Evolutionary conservation across 2,797 vertebrate species (phyloP), one percentile per base, ranked within the genome.

Genomic region (Pipistrellus pygmaeus): DNA sequence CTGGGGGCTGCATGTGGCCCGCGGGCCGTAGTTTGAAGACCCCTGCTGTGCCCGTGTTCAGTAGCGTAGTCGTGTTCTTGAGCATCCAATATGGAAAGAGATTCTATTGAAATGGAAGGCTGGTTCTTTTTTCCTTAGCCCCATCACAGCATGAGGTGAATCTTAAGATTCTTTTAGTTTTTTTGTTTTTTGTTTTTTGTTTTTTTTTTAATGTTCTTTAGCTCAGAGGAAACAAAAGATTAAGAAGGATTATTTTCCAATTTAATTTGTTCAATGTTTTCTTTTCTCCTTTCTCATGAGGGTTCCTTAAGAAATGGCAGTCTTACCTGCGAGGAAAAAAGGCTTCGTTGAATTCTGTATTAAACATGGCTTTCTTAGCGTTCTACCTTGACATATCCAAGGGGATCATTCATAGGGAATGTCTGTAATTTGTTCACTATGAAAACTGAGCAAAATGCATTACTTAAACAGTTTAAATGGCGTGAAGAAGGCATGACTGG

Each of bases 21-120:
- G n/a, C n/a, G n/a, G n/a, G n/a, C n/a, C n/a, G n/a, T n/a, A n/a
- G n/a, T n/a, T n/a, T n/a, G n/a, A n/a, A n/a, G n/a, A n/a, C n/a
- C n/a, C n/a, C n/a, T n/a, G 11, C 3, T 57, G 1, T 20, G 12
- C 73, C 38, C 83, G 18, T 83, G n/a, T 72, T 68, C n/a, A 72
- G 17, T 57, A 68, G 21, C 62, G 21, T 57, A 5, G 71, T 69
- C 35, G 2, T 72, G 44, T 85, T 53, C 68, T 72, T 92, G 76
- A 91, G 91, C 88, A 91, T 86, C 13, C 76, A 64, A 73, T 84
- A 86, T 41, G 44, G 72, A 12, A 41, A 69, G n/a, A 85, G 15
- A 87, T 93, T 76, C 41, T 84, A 69, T 85, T 93, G 90, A 90
- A 76, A 32, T 71, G 77, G 27, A 92, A 88, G 17, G 27, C 9